Conservation (phyloP, 2,888 invertebrate species). For the Archips xylosteana region DNA sequence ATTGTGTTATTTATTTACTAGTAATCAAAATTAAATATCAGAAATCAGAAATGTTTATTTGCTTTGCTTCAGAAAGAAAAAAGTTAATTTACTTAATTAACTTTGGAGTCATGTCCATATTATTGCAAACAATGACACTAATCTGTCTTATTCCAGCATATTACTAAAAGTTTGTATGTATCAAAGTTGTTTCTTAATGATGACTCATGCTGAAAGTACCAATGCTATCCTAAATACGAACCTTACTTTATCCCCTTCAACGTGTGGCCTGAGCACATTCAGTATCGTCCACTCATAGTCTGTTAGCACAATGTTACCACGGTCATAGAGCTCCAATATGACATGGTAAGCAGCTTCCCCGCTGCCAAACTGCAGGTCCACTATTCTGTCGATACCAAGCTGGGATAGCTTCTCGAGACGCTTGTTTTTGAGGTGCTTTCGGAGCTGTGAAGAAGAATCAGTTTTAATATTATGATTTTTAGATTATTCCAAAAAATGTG, state of each 20-base stretch:
- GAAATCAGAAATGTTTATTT: no score
- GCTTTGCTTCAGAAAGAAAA: no score
- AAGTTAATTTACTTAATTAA: no score
- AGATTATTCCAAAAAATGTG: no score
- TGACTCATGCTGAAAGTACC: no score
- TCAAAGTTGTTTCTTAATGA: no score
- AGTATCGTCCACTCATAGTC: constrained; percentile 96
- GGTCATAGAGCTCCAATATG: constrained; percentile 97
- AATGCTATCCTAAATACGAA: constrained; percentile 51
- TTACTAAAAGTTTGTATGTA: no score
- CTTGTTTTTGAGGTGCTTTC: constrained; percentile 98
- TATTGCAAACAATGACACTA: no score
- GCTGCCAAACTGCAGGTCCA: constrained; percentile 97
- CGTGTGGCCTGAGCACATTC: constrained; percentile 96
- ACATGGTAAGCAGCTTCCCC: constrained; percentile 98
- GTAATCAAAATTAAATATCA: no score
- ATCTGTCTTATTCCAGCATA: no score
- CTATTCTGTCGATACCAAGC: constrained; percentile 96
- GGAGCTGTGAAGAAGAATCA: constrained; percentile 85
- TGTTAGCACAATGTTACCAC: constrained; percentile 97
- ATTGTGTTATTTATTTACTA: no score
- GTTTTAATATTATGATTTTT: not conserved
- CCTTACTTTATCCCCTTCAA: constrained; percentile 95
- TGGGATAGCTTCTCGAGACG: constrained; percentile 94
- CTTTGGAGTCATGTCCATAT: no score